Conservation (phyloP, 2,113 vertebrate genomes). For the Pungitius pungitius region DNA sequence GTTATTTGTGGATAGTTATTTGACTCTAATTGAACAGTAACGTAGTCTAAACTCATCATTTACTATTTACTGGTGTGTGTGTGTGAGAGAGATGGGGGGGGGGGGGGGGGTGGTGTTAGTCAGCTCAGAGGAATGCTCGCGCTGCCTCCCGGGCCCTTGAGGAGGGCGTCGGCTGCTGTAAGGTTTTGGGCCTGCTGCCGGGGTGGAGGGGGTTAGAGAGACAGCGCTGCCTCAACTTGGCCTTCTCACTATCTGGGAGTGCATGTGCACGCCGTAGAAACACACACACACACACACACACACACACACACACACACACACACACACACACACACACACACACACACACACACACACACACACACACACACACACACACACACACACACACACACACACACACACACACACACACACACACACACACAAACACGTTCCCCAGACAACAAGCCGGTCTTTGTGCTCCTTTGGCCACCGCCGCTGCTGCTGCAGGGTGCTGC, state of each 20-base stretch:
- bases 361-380: constrained; percentile 1
- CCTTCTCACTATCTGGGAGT: constrained; percentile 83
- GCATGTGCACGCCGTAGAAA: constrained; percentile 38
- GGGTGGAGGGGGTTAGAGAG: constrained; percentile 81
- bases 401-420: not conserved
- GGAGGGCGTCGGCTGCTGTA: constrained; percentile 84
- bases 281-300: constrained; percentile 23
- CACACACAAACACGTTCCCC: constrained; percentile 48
- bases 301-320: constrained; percentile 22
- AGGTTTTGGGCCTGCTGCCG: constrained; percentile 83
- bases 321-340: constrained; percentile 8
- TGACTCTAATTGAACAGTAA: not conserved
- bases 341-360: constrained; percentile 29
- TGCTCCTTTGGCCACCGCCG: constrained; percentile 58
- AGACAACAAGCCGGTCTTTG: constrained; percentile 82
- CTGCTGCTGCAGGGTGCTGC: constrained; percentile 26
- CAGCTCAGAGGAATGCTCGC: constrained; percentile 83
- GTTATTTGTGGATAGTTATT: not conserved
- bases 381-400: constrained; percentile 37
- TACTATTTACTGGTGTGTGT: constrained; percentile 6
- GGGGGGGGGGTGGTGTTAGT: constrained; percentile 73
- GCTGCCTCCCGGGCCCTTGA: constrained; percentile 71
- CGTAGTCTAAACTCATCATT: not conserved
- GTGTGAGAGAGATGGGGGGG: constrained; percentile 41
- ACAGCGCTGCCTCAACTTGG: constrained; percentile 67